Conservation (phyloP, 2,888 invertebrate genomes). For the Heliconius hortense region DNA sequence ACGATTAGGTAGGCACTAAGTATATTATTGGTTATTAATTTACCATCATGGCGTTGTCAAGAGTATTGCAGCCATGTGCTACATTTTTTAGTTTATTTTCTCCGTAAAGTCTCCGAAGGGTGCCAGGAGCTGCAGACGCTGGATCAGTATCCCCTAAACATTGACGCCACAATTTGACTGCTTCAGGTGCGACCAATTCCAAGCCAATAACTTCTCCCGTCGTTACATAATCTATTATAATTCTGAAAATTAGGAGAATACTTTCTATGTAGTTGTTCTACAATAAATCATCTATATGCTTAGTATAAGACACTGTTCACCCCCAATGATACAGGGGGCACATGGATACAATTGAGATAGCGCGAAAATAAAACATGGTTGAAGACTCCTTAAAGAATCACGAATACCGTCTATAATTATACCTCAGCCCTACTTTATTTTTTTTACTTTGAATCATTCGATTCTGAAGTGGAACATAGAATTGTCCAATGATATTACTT, state of each 20-base stretch:
- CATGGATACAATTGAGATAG: too few species aligned
- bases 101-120: conserved; percentile 85
- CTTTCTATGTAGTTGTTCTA: background rate
- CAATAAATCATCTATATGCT: too few species aligned
- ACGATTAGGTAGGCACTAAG: background rate
- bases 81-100: conserved; percentile 84
- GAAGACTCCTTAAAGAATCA: too few species aligned
- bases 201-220: conserved; percentile 88
- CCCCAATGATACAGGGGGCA: too few species aligned
- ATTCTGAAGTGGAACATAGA: too few species aligned
- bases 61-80: conserved; percentile 86
- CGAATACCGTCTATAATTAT: too few species aligned
- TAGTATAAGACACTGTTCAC: too few species aligned
- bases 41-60: conserved; percentile 79
- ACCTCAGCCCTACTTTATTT: too few species aligned
- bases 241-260: conserved; percentile 56
- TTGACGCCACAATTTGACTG: conserved; percentile 84
- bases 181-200: conserved; percentile 87
- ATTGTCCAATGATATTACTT: too few species aligned
- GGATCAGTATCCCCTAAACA: conserved; percentile 86
- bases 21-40: background rate
- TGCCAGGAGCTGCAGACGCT: conserved; percentile 81
- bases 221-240: conserved; percentile 85
- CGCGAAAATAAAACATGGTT: too few species aligned
- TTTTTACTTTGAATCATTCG: too few species aligned